Evolutionary conservation across 2,113 vertebrate genomes (phyloP).

Genomic region (human): DNA sequence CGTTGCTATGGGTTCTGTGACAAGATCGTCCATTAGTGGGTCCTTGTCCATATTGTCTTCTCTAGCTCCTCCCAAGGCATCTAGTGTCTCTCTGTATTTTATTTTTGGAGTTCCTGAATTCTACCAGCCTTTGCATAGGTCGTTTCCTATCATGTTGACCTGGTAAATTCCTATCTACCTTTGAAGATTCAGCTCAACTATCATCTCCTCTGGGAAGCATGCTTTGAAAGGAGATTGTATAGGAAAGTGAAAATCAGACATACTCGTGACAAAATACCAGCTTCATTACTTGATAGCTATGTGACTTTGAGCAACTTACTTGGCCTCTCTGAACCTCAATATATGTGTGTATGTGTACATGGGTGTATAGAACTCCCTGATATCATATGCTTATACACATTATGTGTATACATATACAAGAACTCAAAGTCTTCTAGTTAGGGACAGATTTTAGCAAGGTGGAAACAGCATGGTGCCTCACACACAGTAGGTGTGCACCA

Average conservation of each 20-base stretch:
- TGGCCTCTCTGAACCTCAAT: not conserved
- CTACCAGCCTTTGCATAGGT: not conserved
- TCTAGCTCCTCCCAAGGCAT: not conserved
- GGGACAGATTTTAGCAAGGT: not conserved
- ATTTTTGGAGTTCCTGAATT: not conserved
- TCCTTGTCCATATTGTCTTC: not conserved
- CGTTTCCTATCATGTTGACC: not conserved
- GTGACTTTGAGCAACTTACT: not conserved
- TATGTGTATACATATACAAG: rapidly evolving
- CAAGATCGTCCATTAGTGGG: not conserved
- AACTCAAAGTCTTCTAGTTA: not conserved
- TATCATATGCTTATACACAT: no score
- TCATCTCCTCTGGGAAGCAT: not conserved
- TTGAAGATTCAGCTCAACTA: not conserved
- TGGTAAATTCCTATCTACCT: not conserved
- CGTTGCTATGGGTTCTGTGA: not conserved
- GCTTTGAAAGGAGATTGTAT: not conserved
- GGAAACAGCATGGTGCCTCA: not conserved
- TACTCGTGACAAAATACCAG: not conserved
- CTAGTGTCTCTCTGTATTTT: not conserved
- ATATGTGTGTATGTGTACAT: not conserved
- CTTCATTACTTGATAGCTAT: not conserved
- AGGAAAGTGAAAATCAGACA: not conserved
- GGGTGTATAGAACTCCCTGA: not conserved
- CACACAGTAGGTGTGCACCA: not conserved